Evolutionary conservation across 2,888 invertebrate genomes (phyloP), one percentile per base, ranked within the genome.

Genomic region (Troides aeacus): DNA sequence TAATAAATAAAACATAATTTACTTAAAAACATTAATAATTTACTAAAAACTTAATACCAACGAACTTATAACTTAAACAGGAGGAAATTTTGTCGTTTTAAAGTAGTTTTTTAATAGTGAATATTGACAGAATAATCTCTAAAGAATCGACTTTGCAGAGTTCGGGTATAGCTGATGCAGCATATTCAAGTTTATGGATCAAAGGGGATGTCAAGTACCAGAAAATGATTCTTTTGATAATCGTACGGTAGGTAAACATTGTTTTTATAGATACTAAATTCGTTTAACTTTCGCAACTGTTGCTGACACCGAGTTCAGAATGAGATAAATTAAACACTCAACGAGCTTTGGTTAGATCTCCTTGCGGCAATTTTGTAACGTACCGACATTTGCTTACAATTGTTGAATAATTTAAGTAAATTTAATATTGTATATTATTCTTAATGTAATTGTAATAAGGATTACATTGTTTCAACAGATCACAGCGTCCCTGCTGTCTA

Each of bases 191-290:
- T 64, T 68, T 72, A 64, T 76, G 76, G 76, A 72, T 70, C 56
- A 30, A 62, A 2, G 73, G 73, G 21, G 71, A 70, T 50, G 64
- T 66, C 0, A 68, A 65, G 0, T 76, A 76, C 69, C 73, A 73
- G 66, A 76, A 72, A 68, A 74, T 62, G n/a, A 74, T 76, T 46
- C 66, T 65, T 21, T 75, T 75, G n/a, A 74, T 76, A 17, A 76
- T 76, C 57, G 59, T 64, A 42, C 56, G 62, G 64, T 67, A 5
- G 2, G 23, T 50, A 23, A 59, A 57, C 17, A n/a, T 2, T 64
- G 21, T 57, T 24, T 30, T 39, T 18, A 56, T n/a, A 18, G 6
- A 53, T 53, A 53, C 18, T 53, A 2, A 53, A 53, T n/a, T n/a
- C 7, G 15, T 53, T 5, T 6, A n/a, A 53, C 53, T n/a, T 53